Conservation (phyloP, 2,797 vertebrate species). For the Brachyalestes nurse region DNA sequence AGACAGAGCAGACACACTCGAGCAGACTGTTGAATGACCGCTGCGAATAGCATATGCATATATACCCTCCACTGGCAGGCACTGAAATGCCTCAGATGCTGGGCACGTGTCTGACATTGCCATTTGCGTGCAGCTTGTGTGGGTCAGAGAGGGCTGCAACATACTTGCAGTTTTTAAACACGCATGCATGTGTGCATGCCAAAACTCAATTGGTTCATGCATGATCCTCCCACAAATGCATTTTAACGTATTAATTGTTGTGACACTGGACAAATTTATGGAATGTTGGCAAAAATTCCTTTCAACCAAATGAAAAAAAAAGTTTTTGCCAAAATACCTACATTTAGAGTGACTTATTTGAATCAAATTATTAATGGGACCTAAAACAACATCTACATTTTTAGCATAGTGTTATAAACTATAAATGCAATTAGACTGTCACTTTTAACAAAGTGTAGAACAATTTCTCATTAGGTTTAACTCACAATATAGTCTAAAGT, state of each 20-base stretch:
- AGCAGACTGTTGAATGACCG: conserved; percentile 31
- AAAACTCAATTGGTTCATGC: neutral
- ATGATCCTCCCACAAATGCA: neutral
- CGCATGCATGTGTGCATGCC: neutral
- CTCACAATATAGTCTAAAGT: too few species aligned
- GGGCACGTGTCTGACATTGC: conserved; percentile 28
- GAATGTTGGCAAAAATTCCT: neutral
- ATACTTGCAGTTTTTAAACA: neutral
- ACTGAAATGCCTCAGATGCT: conserved; percentile 30
- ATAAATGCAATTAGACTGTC: too few species aligned
- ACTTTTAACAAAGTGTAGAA: too few species aligned
- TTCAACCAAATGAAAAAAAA: neutral
- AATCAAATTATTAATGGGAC: too few species aligned
- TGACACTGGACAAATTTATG: neutral
- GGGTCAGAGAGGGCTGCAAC: neutral
- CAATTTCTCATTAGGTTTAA: too few species aligned
- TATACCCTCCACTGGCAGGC: conserved; percentile 17
- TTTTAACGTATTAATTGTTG: neutral
- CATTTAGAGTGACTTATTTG: too few species aligned
- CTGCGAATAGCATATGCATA: conserved; percentile 4
- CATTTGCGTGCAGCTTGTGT: conserved; percentile 42
- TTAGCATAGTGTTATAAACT: too few species aligned
- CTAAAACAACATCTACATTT: too few species aligned
- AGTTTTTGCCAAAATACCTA: too few species aligned
- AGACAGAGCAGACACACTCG: conserved; percentile 44